Conservation (phyloP, 2,113 vertebrate species). For the Clarias gariepinus region DNA sequence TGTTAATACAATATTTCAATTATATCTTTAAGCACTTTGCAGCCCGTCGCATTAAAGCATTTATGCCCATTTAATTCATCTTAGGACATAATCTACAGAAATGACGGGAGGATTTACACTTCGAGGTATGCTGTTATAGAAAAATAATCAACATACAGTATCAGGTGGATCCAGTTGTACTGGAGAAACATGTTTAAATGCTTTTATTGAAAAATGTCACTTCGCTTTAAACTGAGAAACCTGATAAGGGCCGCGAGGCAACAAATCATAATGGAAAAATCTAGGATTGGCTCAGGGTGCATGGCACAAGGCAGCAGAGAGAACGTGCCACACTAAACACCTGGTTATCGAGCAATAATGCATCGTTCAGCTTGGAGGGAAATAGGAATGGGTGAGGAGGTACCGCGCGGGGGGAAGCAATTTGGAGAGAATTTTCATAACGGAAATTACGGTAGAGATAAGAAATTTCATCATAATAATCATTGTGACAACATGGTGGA, state of each 20-base stretch:
- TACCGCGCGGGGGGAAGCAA: neutral
- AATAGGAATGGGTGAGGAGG: neutral
- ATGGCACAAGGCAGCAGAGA: conserved; percentile 28
- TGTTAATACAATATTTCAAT: no score
- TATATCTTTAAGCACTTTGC: no score
- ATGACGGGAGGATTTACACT: no score
- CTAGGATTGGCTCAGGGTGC: conserved; percentile 7
- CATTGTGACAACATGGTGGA: neutral
- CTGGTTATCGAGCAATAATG: neutral
- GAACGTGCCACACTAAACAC: neutral
- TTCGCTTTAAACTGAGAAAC: neutral
- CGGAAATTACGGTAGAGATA: neutral
- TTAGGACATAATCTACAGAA: no score
- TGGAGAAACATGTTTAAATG: neutral
- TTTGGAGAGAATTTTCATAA: neutral
- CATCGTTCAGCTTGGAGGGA: neutral
- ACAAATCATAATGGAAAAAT: neutral
- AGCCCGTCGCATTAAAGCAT: no score
- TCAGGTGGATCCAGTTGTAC: neutral
- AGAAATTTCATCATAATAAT: neutral
- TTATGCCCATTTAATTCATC: no score
- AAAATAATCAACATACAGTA: neutral
- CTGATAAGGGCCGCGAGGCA: neutral
- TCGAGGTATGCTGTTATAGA: neutral
- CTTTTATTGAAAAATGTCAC: neutral